phyloP scores from a whole-genome alignment of 2,113 vertebrate genomes.

The Corapipo altera region DNA sequence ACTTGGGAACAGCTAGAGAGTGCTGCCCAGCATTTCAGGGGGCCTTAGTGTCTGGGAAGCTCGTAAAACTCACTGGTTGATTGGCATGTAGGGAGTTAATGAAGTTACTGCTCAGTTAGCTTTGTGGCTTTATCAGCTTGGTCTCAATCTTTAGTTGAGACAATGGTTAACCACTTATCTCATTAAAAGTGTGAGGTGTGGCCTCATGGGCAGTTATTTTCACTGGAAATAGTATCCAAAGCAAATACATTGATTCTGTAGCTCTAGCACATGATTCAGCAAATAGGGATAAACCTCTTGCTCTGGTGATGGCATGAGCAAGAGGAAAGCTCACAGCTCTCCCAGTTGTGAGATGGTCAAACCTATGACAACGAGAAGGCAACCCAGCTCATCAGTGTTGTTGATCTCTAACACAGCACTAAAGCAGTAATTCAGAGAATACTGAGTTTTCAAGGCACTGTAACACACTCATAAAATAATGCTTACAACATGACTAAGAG shows the following conservation, averaged over 20 bases:
- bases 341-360: neutral
- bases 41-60: neutral
- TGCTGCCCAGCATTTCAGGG: neutral
- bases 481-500: constrained; percentile 8
- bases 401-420: constrained; percentile 31
- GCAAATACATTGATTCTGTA: constrained; percentile 15
- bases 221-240: constrained; percentile 3
- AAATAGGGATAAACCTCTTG: neutral
- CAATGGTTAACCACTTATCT: constrained; percentile 69
- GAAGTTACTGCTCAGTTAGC: neutral
- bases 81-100: constrained; percentile 28
- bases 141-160: neutral
- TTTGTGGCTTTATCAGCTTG: neutral
- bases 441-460: constrained; percentile 32
- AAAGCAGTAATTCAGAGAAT: constrained; percentile 2
- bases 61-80: neutral
- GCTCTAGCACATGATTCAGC: constrained; percentile 36
- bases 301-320: neutral
- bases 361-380: neutral
- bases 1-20: neutral
- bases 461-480: constrained; percentile 28
- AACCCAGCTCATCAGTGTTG: neutral
- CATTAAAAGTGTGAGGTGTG: constrained; percentile 55
- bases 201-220: constrained; percentile 21
- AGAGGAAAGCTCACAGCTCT: neutral